Evolutionary conservation across 2,797 vertebrate species (phyloP), one percentile per base, ranked within the genome.

Genomic region (Zenarchopterus dispar): DNA sequence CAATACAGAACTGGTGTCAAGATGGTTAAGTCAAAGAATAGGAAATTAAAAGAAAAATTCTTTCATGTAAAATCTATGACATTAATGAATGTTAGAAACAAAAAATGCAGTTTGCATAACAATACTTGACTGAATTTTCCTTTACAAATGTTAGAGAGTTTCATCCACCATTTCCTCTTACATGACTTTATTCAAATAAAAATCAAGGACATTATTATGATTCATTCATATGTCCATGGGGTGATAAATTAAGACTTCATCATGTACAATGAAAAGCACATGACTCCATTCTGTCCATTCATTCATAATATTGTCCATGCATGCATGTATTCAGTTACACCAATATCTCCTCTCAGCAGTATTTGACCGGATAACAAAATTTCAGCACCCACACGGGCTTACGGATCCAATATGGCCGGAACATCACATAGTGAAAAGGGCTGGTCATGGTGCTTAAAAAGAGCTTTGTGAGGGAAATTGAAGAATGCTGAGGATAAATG

Each of bases 401-500:
- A 44, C 73, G 70, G 77, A 84, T 79, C 68, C 82, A 83, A 74
- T 53, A 85, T 82, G 81, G 81, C 72, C 39, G 41, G 19, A 51
- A 16, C 23, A 15, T 11, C 67, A 77, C 56, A 39, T 49, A 28
- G 75, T 59, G 70, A 80, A 81, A 69, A 72, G 76, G 28, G 69
- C 80, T 41, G 41, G 69, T 77, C 44, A 44, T 23, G 16, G 62
- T 63, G 77, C 70, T 73, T 61, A 67, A 88, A 91, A 92, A 91
- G 51, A 88, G 89, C 91, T 90, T 90, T 88, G 89, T 87, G 85
- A 62, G 88, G 83, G 88, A 88, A 91, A 93, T 87, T 86, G 76
- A 87, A 90, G 81, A 92, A 88, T 88, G 87, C 87, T 90, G 90
- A 90, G 86, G 85, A 89, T 86, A 89, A 91, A 90, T 83, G 87